A percentile compares a stretch with the other conserved stretches of the same genome.
phyloP scores from a whole-genome alignment of 2,888 invertebrate species.

The Platycnemis pennipes region DNA sequence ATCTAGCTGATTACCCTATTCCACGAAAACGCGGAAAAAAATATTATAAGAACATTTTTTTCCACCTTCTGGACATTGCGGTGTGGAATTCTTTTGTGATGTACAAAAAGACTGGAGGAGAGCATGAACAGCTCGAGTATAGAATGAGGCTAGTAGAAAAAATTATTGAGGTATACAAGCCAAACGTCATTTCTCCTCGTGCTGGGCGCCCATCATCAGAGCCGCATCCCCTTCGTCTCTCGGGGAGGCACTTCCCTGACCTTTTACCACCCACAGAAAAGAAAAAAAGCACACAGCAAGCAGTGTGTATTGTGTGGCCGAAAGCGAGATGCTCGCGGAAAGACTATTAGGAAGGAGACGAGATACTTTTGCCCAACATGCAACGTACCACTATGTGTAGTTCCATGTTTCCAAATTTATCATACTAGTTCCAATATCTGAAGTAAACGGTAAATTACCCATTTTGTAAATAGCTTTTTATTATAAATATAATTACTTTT shows the following conservation, averaged over 20 bases:
- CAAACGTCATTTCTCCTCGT: neutral
- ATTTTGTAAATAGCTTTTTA: too few species aligned
- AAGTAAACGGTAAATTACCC: too few species aligned
- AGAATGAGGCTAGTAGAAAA: neutral
- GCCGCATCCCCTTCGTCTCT: neutral
- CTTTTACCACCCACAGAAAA: neutral
- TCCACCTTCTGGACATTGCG: conserved; percentile 71
- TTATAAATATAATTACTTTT: too few species aligned
- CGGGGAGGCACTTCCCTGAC: neutral
- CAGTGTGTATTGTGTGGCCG: neutral
- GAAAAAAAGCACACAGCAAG: neutral
- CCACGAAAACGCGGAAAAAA: conserved; percentile 73
- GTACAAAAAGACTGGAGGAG: neutral
- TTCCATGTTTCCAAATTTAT: neutral
- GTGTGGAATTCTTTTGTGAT: neutral
- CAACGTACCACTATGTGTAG: neutral
- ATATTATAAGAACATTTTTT: conserved; percentile 72
- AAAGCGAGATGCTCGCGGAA: neutral
- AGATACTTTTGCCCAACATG: conserved; percentile 8
- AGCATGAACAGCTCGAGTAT: neutral
- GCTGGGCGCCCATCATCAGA: neutral
- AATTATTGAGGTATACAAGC: neutral
- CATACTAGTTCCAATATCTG: too few species aligned
- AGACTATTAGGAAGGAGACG: neutral
- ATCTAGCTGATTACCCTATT: conserved; percentile 71